These are phyloP conservation scores for Toxostoma redivivum DNA, from an alignment of 2,113 vertebrate species.

Conservation along the genomic window DNA sequence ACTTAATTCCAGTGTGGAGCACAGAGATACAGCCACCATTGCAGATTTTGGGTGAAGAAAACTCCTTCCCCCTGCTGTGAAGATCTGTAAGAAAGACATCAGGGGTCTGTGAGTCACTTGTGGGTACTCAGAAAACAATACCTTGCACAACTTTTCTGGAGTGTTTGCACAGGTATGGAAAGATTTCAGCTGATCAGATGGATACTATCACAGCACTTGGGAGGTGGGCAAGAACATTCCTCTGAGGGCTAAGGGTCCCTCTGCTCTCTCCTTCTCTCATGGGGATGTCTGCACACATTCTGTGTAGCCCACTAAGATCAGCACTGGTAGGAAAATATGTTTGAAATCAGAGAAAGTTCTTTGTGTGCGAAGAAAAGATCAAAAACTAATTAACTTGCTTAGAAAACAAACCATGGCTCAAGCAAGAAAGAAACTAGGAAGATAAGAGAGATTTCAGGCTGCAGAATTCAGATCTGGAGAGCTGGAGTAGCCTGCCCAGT, in stretches of 20 bases:
- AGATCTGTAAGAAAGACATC: neutral
- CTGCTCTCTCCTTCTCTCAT: neutral
- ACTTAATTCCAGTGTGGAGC: neutral
- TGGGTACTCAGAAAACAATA: neutral
- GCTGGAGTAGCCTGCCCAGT: neutral
- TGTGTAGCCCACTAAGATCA: neutral
- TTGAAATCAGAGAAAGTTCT: neutral
- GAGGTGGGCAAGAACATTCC: neutral
- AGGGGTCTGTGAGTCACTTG: neutral
- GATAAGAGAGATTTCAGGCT: neutral
- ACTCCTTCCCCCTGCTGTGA: neutral
- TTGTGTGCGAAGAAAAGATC: neutral
- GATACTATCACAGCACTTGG: neutral
- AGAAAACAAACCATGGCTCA: neutral
- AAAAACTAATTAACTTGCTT: neutral
- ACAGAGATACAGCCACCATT: neutral
- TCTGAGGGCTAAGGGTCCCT: neutral
- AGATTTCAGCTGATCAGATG: neutral
- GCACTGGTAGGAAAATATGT: neutral
- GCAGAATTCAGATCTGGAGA: neutral
- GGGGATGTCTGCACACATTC: neutral
- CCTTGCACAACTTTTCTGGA: neutral
- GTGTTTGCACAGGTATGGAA: neutral
- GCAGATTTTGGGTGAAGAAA: neutral
- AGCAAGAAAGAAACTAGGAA: neutral